Evolutionary conservation across 2,888 invertebrate species (phyloP).

Genomic region (Sphaerophoria rueppellii): DNA sequence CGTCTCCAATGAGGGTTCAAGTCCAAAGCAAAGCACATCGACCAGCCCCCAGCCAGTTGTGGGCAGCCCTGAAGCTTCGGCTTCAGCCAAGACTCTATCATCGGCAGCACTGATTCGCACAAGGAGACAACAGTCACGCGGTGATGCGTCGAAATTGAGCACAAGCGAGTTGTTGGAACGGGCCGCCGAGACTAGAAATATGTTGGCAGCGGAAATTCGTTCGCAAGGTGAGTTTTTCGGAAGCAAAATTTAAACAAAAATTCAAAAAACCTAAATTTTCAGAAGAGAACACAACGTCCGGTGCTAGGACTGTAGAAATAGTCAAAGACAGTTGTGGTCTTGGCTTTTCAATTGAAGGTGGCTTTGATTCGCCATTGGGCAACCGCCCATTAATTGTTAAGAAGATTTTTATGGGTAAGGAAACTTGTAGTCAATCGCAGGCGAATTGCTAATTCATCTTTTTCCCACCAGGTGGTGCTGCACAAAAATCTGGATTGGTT

Average conservation of each 20-base stretch:
- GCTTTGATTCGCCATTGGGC: slow-evolving; percentile 94
- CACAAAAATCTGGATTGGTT: slow-evolving; percentile 92
- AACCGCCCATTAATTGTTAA: slow-evolving; percentile 94
- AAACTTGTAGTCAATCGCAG: not conserved
- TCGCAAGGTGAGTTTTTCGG: slow-evolving; percentile 78
- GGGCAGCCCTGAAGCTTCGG: slow-evolving; percentile 46
- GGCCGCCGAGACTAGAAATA: slow-evolving; percentile 80
- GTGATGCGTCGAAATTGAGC: slow-evolving; percentile 80
- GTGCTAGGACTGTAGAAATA: slow-evolving; percentile 78
- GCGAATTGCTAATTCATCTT: not conserved
- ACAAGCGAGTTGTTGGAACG: slow-evolving; percentile 81
- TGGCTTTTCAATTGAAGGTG: slow-evolving; percentile 97
- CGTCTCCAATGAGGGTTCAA: slow-evolving; percentile 79
- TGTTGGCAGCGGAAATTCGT: slow-evolving; percentile 81
- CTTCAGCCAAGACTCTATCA: slow-evolving; percentile 75
- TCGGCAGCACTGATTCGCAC: slow-evolving; percentile 79
- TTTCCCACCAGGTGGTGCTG: slow-evolving; percentile 89
- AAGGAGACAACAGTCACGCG: slow-evolving; percentile 79
- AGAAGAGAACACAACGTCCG: slow-evolving; percentile 77
- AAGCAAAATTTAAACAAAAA: too few species aligned
- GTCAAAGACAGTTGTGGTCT: slow-evolving; percentile 92
- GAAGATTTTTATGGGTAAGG: slow-evolving; percentile 95
- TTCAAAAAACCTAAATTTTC: not conserved
- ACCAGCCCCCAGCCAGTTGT: slow-evolving; percentile 76
- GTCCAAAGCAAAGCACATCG: slow-evolving; percentile 75